Percentiles rank a stretch among this genome's conserved stretches.
These are phyloP conservation scores for Cephalopholis sonnerati DNA, from an alignment of 2,113 vertebrate species.

Conservation along the genomic window DNA sequence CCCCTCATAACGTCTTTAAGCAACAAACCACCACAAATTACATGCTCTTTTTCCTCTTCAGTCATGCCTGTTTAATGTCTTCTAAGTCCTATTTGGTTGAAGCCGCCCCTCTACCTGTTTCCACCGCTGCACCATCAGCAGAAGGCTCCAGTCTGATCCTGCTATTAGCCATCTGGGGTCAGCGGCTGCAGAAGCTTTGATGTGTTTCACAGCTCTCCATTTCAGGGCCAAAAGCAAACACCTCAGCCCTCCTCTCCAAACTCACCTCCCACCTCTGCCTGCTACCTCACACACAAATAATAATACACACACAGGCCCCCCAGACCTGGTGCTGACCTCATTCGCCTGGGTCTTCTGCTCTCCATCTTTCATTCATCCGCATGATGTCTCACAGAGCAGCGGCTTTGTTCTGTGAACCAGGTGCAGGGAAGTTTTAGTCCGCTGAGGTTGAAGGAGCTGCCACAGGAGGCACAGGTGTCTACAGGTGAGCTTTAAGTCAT, in stretches of 20 bases:
- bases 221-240: constrained; percentile 38
- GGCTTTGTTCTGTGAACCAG: constrained; percentile 55
- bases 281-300: constrained; percentile 22
- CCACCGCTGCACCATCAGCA: constrained; percentile 23
- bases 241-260: constrained; percentile 18
- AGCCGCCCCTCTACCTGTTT: constrained; percentile 4
- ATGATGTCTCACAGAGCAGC: constrained; percentile 14
- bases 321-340: constrained; percentile 45
- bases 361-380: constrained; percentile 52
- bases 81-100: background rate
- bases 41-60: background rate
- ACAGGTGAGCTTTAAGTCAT: background rate
- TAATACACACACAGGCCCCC: background rate
- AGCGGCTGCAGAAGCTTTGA: constrained; percentile 52
- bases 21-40: background rate
- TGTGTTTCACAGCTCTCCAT: constrained; percentile 52
- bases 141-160: constrained; percentile 26
- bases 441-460: background rate
- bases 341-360: constrained; percentile 14
- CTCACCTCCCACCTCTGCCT: constrained; percentile 37
- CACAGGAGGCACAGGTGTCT: constrained; percentile 32
- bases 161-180: constrained; percentile 52
- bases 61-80: background rate
- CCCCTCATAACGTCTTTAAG: background rate
- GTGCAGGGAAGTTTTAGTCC: constrained; percentile 31